These are phyloP conservation scores for Larimichthys polyactis DNA, from an alignment of 2,113 vertebrate genomes.

Conservation along the genomic window DNA sequence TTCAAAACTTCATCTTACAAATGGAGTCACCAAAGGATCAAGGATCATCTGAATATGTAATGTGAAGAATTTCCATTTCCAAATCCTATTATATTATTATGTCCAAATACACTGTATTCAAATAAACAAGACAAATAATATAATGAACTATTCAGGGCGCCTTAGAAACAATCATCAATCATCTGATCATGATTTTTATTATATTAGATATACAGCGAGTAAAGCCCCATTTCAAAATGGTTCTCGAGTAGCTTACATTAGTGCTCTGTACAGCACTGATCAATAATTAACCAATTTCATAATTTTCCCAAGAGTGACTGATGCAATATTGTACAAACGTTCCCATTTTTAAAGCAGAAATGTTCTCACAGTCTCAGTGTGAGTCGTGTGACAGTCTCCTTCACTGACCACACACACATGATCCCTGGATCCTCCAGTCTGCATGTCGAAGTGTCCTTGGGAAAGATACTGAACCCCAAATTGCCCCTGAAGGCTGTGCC, in stretches of 20 bases:
- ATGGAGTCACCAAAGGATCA: background rate
- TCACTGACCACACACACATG: constrained; percentile 8
- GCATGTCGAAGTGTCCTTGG: too few species aligned
- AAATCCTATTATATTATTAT: background rate
- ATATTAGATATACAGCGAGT: background rate
- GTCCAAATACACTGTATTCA: background rate
- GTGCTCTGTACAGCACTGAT: constrained; percentile 18
- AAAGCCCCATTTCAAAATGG: background rate
- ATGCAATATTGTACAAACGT: constrained; percentile 41
- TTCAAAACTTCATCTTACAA: background rate
- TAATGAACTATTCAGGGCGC: background rate
- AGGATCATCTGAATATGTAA: background rate
- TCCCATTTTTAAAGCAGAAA: constrained; percentile 17
- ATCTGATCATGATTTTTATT: constrained; percentile 6
- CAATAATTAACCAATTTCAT: constrained; percentile 41
- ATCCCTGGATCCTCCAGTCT: too few species aligned
- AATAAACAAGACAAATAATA: background rate
- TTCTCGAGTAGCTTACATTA: constrained; percentile 10
- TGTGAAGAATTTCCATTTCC: background rate
- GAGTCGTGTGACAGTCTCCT: constrained; percentile 1
- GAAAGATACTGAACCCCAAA: too few species aligned
- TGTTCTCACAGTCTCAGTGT: background rate
- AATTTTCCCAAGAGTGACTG: constrained; percentile 22
- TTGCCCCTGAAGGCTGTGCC: too few species aligned
- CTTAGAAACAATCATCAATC: background rate